A percentile compares a stretch with the other conserved stretches of the same genome.
Conservation (phyloP, 2,888 invertebrate genomes). For the Noctua janthina region DNA sequence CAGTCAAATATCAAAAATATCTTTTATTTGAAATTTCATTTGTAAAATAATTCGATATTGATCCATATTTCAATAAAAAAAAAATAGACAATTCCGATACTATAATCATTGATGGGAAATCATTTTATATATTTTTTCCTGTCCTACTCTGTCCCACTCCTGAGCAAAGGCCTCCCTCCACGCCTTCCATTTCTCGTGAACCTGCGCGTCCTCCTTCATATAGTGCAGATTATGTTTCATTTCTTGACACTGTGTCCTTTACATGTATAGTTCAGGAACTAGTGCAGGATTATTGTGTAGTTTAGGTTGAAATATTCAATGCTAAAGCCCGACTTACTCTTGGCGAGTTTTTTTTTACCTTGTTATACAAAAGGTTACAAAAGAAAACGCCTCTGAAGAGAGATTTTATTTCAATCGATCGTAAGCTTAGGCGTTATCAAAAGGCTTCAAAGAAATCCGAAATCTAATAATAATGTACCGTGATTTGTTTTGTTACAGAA, state of each 20-base stretch:
- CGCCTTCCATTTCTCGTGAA: too few species aligned
- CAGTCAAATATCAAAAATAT: neutral
- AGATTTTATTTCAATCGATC: conserved; percentile 30
- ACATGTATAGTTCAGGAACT: neutral
- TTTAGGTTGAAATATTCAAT: neutral
- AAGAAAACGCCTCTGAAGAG: conserved; percentile 11
- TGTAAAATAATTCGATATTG: neutral
- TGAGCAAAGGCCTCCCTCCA: too few species aligned
- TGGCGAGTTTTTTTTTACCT: neutral
- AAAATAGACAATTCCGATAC: neutral
- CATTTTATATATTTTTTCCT: too few species aligned
- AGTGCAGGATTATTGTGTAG: neutral
- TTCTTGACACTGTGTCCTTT: neutral
- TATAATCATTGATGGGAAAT: neutral
- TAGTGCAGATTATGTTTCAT: too few species aligned
- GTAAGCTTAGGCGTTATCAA: conserved; percentile 20
- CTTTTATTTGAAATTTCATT: neutral
- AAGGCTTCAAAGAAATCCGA: conserved; percentile 24
- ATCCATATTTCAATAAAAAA: neutral
- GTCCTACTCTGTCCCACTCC: too few species aligned
- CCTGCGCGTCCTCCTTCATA: too few species aligned
- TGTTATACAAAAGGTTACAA: conserved; percentile 31
- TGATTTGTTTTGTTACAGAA: conserved; percentile 3
- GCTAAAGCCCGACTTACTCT: neutral
- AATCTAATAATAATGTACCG: neutral